These are phyloP conservation scores for Ephialtes manifestator DNA, from an alignment of 2,888 invertebrate genomes.

Conservation along the genomic window DNA sequence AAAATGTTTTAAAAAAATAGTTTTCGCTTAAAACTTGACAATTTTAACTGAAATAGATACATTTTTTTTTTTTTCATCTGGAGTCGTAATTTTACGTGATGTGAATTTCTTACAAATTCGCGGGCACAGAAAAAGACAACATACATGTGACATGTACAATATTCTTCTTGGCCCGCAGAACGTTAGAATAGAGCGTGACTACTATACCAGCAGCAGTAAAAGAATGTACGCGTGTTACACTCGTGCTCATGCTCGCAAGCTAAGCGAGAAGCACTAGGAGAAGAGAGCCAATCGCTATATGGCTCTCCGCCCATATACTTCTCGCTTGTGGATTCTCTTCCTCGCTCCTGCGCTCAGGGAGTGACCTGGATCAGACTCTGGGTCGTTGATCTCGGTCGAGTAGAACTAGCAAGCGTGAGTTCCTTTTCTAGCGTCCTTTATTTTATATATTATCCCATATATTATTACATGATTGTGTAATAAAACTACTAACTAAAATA, in stretches of 20 bases:
- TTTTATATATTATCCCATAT: slow-evolving; percentile 8
- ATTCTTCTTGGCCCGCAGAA: slow-evolving; percentile 3
- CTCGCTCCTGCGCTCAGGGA: slow-evolving; percentile 63
- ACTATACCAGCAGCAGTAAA: slow-evolving; percentile 27
- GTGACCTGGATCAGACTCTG: slow-evolving; percentile 71
- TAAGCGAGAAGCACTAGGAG: slow-evolving; percentile 18
- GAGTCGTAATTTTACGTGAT: not conserved
- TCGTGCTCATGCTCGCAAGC: slow-evolving; percentile 16
- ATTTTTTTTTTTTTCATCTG: not conserved
- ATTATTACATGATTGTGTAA: not conserved
- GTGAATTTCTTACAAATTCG: not conserved
- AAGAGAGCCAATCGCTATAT: slow-evolving; percentile 28
- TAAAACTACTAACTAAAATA: not conserved
- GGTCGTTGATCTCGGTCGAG: slow-evolving; percentile 72
- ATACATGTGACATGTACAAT: slow-evolving; percentile 10
- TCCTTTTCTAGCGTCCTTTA: not conserved
- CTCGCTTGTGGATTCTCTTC: slow-evolving; percentile 36
- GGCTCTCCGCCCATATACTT: slow-evolving; percentile 9
- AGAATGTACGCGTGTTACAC: slow-evolving; percentile 37
- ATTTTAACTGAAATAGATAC: too few species aligned
- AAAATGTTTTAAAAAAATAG: too few species aligned
- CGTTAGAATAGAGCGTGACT: slow-evolving; percentile 35
- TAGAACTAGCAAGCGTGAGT: not conserved
- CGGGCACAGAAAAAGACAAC: not conserved
- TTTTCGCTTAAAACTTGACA: too few species aligned